Evolutionary conservation across 1,140 invertebrate genomes (phyloP), one percentile per base, ranked within the genome.

Genomic region (Drosophila bocki): DNA sequence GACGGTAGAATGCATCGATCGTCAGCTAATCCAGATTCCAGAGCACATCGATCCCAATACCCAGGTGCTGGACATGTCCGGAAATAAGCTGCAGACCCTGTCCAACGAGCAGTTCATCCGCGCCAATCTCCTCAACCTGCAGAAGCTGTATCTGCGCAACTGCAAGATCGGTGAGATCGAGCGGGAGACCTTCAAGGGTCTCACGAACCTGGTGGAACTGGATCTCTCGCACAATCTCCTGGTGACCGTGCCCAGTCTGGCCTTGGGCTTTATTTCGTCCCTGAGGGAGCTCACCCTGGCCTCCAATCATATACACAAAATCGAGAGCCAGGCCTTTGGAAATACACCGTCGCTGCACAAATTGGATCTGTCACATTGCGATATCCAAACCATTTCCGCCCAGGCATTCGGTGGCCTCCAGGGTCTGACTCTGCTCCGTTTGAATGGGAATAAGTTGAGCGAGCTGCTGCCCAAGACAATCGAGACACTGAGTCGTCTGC

Each of bases 141-240:
- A 98, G 93, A 95, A 96, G 82, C 95, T 98, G 32, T 97, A 97
- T 93, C 93, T 98, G 84, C 94, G 96, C 44, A 95, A 94, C 74
- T 98, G 97, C 92, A 95, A 95, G 69, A 95, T 98, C 76, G 95
- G 96, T 26, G 96, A 96, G 93, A 97, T 99, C 92, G 96, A 98
- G 91, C 94, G 96, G 51, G 93, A 95, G 61, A 97, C 97, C 6
- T 96, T 98, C 88, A 95, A 95, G 72, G 96, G 96, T 17, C 94
- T 98, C 5, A 97, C 96, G 45, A 98, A 98, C 93, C 95, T 98
- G 44, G 96, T 98, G 37, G 97, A 98, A 92, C 93, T 98, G 82
- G 97, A 98, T 92, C 93, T 98, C 5, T 97, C 96, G 33, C 94
- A 96, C 75, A 98, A 98, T 93, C 93, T 96, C 69, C 94, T 98